Evolutionary conservation across 2,113 vertebrate genomes (phyloP).

Genomic region (Aegithalos caudatus): DNA sequence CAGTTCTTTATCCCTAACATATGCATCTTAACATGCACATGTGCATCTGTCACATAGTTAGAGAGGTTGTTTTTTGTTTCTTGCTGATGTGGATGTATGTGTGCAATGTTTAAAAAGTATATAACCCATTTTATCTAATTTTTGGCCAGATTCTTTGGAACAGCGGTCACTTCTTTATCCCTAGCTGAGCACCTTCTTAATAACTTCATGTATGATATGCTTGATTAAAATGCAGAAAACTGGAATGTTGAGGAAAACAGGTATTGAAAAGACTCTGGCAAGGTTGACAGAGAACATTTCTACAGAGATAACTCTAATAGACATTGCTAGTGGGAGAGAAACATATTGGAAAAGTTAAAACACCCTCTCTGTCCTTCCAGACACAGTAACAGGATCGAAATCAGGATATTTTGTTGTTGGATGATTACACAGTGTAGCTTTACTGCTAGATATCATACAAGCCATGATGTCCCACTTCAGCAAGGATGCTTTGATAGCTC

Average conservation of each 20-base stretch:
- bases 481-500: slow-evolving; percentile 54
- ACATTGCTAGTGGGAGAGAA: background rate
- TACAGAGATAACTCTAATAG: slow-evolving; percentile 28
- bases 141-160: background rate
- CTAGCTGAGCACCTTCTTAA: background rate
- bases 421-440: slow-evolving; percentile 7
- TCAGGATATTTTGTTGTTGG: background rate
- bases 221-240: background rate
- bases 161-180: background rate
- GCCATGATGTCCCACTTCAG: slow-evolving; percentile 33
- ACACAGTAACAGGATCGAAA: background rate
- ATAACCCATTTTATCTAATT: background rate
- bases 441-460: background rate
- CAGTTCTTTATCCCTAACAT: slow-evolving; percentile 74
- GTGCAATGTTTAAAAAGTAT: background rate
- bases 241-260: background rate
- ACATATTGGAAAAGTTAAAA: slow-evolving; percentile 14
- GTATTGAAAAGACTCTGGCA: slow-evolving; percentile 14
- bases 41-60: slow-evolving; percentile 63
- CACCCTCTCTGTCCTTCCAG: background rate
- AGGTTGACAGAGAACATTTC: background rate
- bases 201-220: background rate
- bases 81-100: background rate
- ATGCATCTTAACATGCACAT: slow-evolving; percentile 71
- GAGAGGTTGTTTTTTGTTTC: slow-evolving; percentile 34